Conservation (phyloP, 1,140 invertebrate genomes). For the Caenorhabditis inopinata region DNA sequence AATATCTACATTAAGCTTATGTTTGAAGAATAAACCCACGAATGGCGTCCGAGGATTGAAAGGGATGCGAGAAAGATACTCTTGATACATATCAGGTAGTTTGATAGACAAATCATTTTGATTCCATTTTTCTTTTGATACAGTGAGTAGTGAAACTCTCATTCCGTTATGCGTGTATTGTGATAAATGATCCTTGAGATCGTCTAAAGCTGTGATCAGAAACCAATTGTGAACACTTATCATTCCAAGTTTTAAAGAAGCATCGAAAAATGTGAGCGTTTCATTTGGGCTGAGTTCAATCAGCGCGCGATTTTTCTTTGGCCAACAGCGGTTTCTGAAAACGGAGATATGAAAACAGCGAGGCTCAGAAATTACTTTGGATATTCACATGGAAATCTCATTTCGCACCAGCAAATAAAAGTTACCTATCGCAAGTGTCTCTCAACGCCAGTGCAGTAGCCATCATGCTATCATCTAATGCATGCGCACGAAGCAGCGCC, state of each 20-base stretch:
- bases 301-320: slow-evolving; percentile 30
- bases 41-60: slow-evolving; percentile 2
- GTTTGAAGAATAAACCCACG: neutral
- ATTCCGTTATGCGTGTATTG: slow-evolving; percentile 52
- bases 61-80: neutral
- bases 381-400: no score
- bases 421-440: slow-evolving; percentile 30
- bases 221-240: slow-evolving; percentile 54
- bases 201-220: slow-evolving; percentile 43
- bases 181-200: slow-evolving; percentile 39
- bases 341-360: no score
- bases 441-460: slow-evolving; percentile 11
- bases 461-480: slow-evolving; percentile 27
- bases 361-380: no score
- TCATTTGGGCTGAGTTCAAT: slow-evolving; percentile 18
- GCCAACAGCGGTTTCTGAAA: slow-evolving; percentile 30
- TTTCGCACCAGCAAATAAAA: neutral
- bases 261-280: slow-evolving; percentile 42
- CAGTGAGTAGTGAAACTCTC: slow-evolving; percentile 42
- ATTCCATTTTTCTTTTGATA: slow-evolving; percentile 26
- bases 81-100: slow-evolving; percentile 5
- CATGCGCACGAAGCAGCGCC: slow-evolving; percentile 1
- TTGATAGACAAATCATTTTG: slow-evolving; percentile 1
- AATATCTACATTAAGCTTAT: no score
- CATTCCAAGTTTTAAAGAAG: slow-evolving; percentile 53